Evolutionary conservation across 2,797 vertebrate species (phyloP).

Genomic region (Vireo griseus): DNA sequence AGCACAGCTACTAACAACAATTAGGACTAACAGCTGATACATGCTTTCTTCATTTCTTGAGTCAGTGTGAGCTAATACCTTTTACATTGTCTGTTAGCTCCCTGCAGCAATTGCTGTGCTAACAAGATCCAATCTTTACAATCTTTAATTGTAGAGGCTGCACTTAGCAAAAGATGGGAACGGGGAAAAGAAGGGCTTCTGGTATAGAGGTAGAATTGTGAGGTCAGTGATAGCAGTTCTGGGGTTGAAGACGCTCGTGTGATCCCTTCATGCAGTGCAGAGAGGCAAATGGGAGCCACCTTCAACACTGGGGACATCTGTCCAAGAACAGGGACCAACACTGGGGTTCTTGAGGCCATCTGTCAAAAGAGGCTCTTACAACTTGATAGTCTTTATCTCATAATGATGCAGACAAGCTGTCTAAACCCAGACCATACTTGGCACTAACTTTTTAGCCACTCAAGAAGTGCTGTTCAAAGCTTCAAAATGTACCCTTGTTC

Average conservation of each 20-base stretch:
- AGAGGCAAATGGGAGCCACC: neutral
- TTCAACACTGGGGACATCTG: fast-evolving
- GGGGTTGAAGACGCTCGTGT: neutral
- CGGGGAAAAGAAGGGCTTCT: neutral
- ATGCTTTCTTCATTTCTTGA: neutral
- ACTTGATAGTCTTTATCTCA: neutral
- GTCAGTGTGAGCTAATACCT: neutral
- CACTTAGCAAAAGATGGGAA: neutral
- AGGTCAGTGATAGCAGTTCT: neutral
- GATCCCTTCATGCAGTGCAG: neutral
- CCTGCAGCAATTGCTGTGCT: neutral
- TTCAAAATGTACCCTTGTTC: neutral
- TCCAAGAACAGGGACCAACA: no score
- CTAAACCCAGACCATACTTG: neutral
- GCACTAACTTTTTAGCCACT: fast-evolving
- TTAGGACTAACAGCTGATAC: neutral
- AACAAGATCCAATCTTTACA: neutral
- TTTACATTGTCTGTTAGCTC: neutral
- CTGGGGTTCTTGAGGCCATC: neutral
- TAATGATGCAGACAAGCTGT: neutral
- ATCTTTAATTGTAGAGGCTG: neutral
- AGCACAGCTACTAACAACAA: neutral
- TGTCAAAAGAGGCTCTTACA: neutral
- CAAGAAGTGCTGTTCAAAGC: neutral
- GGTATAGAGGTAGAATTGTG: neutral